Conservation (phyloP, 2,113 vertebrate species). For the Anarhynchus alexandrinus region DNA sequence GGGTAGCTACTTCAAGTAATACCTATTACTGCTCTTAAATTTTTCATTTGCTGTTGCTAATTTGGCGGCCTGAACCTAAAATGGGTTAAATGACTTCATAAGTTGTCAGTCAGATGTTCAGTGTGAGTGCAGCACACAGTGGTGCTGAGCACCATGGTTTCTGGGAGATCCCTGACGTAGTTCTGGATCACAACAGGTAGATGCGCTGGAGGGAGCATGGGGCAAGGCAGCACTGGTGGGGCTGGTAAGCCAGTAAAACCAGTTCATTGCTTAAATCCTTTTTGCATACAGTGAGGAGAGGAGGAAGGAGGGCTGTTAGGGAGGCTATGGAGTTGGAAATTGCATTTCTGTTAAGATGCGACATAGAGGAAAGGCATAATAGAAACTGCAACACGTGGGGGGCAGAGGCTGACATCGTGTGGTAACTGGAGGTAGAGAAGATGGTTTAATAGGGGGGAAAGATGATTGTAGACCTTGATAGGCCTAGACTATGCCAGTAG, state of each 20-base stretch:
- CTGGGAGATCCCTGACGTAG: neutral
- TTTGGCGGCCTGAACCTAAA: neutral
- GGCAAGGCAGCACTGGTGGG: neutral
- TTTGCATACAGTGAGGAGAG: neutral
- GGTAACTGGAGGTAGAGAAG: neutral
- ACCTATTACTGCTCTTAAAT: neutral
- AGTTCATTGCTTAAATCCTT: neutral
- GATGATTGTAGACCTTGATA: neutral
- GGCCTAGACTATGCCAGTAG: neutral
- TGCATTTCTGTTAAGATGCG: neutral
- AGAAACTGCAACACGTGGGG: accelerated
- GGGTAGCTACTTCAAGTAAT: neutral
- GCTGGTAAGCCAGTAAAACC: neutral
- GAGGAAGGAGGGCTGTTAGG: neutral
- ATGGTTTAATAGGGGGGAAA: neutral
- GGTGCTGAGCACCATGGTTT: neutral
- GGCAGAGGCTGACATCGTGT: accelerated
- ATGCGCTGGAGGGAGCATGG: neutral
- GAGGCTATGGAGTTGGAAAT: neutral
- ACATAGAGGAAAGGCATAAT: neutral
- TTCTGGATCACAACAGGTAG: neutral
- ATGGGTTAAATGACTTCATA: neutral
- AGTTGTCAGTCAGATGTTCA: neutral
- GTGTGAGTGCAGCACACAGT: accelerated
- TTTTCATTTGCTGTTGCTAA: neutral